A percentile compares a stretch with the other conserved stretches of the same genome.
These are phyloP conservation scores for Drosophila mercatorum DNA, from an alignment of 2,888 invertebrate genomes.

Conservation along the genomic window DNA sequence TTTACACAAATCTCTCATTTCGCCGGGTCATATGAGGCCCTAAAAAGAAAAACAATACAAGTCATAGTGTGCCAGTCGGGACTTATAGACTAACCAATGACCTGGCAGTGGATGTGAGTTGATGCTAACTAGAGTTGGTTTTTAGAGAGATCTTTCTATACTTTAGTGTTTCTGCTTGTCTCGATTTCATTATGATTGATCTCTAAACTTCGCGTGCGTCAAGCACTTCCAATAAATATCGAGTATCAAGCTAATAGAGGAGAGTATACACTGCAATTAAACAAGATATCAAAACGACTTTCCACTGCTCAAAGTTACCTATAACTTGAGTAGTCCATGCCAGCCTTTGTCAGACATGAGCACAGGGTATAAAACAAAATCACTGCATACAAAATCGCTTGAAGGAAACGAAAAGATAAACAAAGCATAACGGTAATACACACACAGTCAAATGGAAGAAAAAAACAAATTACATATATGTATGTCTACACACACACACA, in stretches of 20 bases:
- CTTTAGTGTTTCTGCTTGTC: neutral
- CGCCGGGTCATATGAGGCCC: slow-evolving; percentile 26
- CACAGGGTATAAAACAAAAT: slow-evolving; percentile 10
- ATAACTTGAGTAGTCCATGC: neutral
- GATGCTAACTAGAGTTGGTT: neutral
- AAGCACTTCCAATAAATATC: no score
- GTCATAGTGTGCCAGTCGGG: neutral
- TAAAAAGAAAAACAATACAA: slow-evolving; percentile 1
- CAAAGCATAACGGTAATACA: slow-evolving; percentile 31
- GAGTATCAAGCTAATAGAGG: no score
- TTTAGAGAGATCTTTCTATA: neutral
- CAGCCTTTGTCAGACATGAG: neutral
- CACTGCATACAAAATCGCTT: slow-evolving; percentile 45
- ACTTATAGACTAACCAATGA: neutral
- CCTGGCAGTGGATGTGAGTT: neutral
- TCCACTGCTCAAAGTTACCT: no score
- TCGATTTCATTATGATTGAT: neutral
- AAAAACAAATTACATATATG: slow-evolving; percentile 26
- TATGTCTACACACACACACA: slow-evolving; percentile 7
- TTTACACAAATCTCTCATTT: slow-evolving; percentile 74
- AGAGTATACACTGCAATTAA: no score
- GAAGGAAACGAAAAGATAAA: slow-evolving; percentile 45
- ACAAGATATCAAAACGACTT: no score
- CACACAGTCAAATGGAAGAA: slow-evolving; percentile 1
- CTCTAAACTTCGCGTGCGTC: no score